These are phyloP conservation scores for Heterodera carotae DNA, from an alignment of 1,140 invertebrate genomes.

Conservation along the genomic window DNA sequence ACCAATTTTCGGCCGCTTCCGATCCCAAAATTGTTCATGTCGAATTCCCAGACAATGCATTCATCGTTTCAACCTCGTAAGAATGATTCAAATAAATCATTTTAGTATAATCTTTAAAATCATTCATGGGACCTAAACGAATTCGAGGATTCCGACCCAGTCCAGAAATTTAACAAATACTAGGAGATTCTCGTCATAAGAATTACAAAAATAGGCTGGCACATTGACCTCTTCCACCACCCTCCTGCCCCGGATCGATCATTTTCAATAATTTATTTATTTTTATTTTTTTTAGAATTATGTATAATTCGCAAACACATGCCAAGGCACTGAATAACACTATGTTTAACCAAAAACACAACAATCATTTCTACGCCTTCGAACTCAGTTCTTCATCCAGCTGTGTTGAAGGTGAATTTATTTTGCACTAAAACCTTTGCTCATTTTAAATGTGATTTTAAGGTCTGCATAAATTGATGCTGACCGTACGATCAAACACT, in stretches of 20 bases:
- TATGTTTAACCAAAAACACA: not conserved
- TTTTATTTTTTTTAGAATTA: not conserved
- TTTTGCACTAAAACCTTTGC: not conserved
- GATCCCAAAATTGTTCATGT: conserved; percentile 26
- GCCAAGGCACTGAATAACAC: not conserved
- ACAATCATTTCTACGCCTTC: not conserved
- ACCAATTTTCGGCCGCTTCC: conserved; percentile 14
- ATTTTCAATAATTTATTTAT: not conserved
- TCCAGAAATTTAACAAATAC: too few relatives aligned
- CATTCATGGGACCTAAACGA: too few relatives aligned
- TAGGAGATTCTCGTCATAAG: too few relatives aligned
- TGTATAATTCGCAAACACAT: not conserved
- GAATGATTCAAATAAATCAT: too few relatives aligned
- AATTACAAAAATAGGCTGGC: too few relatives aligned
- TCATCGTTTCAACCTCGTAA: conserved; percentile 5
- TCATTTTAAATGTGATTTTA: not conserved
- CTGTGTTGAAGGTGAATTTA: conserved; percentile 1
- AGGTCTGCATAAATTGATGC: conserved; percentile 3
- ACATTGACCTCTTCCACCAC: too few relatives aligned
- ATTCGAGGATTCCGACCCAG: too few relatives aligned
- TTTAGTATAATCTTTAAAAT: too few relatives aligned
- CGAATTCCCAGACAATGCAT: conserved; percentile 12
- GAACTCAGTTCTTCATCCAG: not conserved
- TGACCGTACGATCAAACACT: not conserved
- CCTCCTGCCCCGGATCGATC: too few relatives aligned